Base-by-base conservation (phyloP, 2,888 invertebrate species). In the Sipha maydis region DNA sequence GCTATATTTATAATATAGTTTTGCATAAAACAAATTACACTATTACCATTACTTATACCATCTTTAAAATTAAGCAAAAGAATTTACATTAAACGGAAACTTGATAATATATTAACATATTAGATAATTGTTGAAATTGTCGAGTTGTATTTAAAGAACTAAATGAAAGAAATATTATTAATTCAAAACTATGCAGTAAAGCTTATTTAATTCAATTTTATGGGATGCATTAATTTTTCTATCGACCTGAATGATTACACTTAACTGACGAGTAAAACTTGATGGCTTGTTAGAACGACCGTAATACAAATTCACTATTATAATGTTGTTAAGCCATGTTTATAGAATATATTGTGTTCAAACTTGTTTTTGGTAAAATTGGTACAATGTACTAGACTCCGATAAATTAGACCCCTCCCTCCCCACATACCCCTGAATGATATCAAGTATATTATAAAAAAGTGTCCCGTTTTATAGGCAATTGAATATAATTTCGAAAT, bases 351-450 rank as follows among this genome's bases (percentile, higher is more conserved):
- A 48, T 48, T 48, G 61, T 79, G 67, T 67, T 41, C 80, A 83
- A 83, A 83, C 82, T 71, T 31, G 69, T 83, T 83, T 83, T 71
- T 1, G 80, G 69, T 48, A 83, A 71, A 83, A 83, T 83, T 48
- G 31, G 82, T 83, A 69, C 82, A 82, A 69, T 41, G 67, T 28
- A 48, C 71, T 48, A 21, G 82, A 25, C 69, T 31, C 4, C 34
- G 2, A 3, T 3, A 34, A 34, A 2, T 4, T 34, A 34, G 34
- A 34, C 34, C 48, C 21, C 0, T 28, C 41, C 11, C 61, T 8
- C 25, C 0, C 61, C 31, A 28, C 82, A 48, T 31, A 71, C 56
- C 34, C 82, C 21, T 71, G 3, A 19, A 38, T 48, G 11, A 82
- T 31, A 71, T 48, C 0, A 25, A 25, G 25, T 48, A 48, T 14